Base-by-base conservation (phyloP, 2,888 invertebrate genomes). In the Synanthedon tipuliformis region DNA sequence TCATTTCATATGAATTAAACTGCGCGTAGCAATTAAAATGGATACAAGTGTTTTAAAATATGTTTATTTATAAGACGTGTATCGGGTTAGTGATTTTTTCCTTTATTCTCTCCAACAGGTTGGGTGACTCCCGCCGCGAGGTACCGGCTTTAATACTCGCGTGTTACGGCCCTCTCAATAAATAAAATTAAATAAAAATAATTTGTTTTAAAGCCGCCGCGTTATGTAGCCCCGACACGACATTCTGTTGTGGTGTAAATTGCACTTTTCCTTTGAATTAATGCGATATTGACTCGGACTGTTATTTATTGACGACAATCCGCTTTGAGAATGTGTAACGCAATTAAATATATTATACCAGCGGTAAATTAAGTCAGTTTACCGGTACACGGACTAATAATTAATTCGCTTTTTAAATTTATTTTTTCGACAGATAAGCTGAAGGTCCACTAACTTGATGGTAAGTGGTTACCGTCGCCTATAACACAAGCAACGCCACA, bases 101-200 rank as follows among this genome's bases (percentile, higher is more conserved):
- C 61, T 63, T 71, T 63, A 62, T 66, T 68, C 59, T 58, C 57
- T 40, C 54, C 57, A 78, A 81, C 82, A 63, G 78, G 83, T 82
- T 76, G 66, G 61, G 61, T 66, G 60, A 66, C 75, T 74, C 73
- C 75, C 69, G 73, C 64, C 63, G 75, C 51, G 63, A 63, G 59
- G 65, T 63, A 64, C 55, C 51, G 13, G 40, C 15, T 50, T 67
- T 69, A 62, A 64, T 61, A 65, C 70, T 78, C 68, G 75, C 80
- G 78, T 78, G 75, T 64, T n/a, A 41, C 57, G 57, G 63, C 62
- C 65, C 65, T 69, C 68, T 64, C 73, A 79, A 79, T 81, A 83
- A 81, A 83, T 74, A 78, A 81, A 79, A 81, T 81, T 76, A 78
- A 82, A 81, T 75, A 76, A 81, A 81, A 77, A 81, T 76, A 82